Base-by-base conservation (phyloP, 2,888 invertebrate species). In the Germaria angustata region DNA sequence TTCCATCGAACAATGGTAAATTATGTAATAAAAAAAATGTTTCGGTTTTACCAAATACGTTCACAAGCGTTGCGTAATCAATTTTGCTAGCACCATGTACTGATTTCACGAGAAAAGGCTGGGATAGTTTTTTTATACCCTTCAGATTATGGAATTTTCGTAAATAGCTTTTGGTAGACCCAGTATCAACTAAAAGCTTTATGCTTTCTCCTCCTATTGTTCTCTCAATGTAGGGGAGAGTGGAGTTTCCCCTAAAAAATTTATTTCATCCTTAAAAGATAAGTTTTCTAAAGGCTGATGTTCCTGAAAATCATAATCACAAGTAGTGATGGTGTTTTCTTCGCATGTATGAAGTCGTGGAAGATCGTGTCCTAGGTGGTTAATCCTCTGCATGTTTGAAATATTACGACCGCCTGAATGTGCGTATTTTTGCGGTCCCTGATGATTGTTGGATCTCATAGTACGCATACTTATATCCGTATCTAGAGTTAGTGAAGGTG, bases 101-200 rank as follows among this genome's bases (percentile, higher is more conserved):
- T n/a, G 73, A 78, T 78, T 81, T 77, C 28, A 81, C 61, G 5
- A 69, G 28, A 39, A 80, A 69, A 0, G 39, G 17, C 1, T 57
- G 55, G 0, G 20, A 5, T 13, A 68, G 63, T 51, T 57, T 59
- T 24, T 53, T 65, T 15, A 80, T 32, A 17, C 73, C 79, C 39
- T 75, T 69, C 0, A 84, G 51, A 15, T 46, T 39, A n/a, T 44
- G 20, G 8, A 78, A 6, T 20, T 78, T 46, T 49, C 13, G 78
- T 1, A 81, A 59, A 68, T 84, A 85, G 49, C 71, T 84, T 81
- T 84, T 82, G 1, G 72, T 24, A 9, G 78, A 53, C 34, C 81
- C 76, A 28, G 76, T 72, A 34, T 84, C 84, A 15, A 83, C 57
- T 46, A 57, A 66, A 51, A 82, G 69, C 34, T 71, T 77, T 55